These are phyloP conservation scores for Anolis carolinensis DNA, from an alignment of 2,113 vertebrate species.

Conservation along the genomic window DNA sequence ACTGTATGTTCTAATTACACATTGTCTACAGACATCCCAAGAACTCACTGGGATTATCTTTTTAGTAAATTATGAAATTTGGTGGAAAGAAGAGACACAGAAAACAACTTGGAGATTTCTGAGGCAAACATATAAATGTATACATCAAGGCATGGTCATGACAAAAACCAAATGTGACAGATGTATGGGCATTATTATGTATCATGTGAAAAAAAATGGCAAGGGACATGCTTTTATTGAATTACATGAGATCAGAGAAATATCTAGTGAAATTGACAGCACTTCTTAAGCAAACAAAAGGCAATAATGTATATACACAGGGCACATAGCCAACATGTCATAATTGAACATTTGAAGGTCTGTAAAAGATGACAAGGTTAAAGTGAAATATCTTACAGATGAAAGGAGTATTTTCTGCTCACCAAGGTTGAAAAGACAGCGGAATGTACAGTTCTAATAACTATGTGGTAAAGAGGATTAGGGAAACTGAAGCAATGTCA, in stretches of 20 bases:
- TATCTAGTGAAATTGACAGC: neutral
- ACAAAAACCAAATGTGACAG: neutral
- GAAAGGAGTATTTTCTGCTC: neutral
- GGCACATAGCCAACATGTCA: neutral
- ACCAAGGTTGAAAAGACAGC: neutral
- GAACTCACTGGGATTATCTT: too few relatives aligned
- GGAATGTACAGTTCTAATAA: neutral
- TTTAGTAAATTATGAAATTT: neutral
- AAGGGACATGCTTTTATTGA: neutral
- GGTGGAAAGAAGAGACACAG: neutral
- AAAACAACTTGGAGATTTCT: neutral
- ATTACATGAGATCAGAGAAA: neutral
- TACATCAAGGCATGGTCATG: neutral
- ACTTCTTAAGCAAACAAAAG: neutral
- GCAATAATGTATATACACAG: neutral
- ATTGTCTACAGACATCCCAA: too few relatives aligned
- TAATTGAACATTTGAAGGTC: neutral
- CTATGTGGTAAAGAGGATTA: neutral
- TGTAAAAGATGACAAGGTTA: neutral
- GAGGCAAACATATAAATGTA: neutral
- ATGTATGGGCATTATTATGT: neutral
- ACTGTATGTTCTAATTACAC: neutral
- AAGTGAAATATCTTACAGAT: neutral
- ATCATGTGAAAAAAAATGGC: neutral
- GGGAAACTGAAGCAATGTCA: neutral